A percentile compares a stretch with the other conserved stretches of the same genome.
phyloP scores from a whole-genome alignment of 2,113 vertebrate species.

The Stictonetta naevosa region DNA sequence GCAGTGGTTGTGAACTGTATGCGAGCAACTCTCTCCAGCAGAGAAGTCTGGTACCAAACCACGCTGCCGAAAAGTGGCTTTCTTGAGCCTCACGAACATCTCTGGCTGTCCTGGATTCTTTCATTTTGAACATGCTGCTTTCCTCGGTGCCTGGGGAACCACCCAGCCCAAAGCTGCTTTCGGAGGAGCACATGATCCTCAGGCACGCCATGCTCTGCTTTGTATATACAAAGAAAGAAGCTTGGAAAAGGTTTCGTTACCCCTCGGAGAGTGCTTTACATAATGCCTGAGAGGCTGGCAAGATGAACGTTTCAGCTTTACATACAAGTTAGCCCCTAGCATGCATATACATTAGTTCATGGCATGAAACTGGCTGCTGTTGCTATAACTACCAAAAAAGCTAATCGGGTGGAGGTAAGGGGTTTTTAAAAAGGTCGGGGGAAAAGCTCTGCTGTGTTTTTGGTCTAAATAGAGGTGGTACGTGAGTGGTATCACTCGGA shows the following conservation, averaged over 20 bases:
- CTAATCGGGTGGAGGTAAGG: background rate
- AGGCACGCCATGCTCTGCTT: background rate
- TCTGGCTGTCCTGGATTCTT: slow-evolving; percentile 2
- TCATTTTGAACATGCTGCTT: background rate
- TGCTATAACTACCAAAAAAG: background rate
- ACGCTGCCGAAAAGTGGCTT: background rate
- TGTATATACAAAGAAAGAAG: background rate
- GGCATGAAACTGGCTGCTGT: background rate
- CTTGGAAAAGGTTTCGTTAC: background rate
- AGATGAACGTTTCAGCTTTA: background rate
- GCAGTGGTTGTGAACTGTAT: background rate
- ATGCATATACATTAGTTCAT: background rate
- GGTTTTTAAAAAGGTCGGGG: background rate
- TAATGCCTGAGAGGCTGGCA: background rate
- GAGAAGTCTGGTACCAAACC: background rate
- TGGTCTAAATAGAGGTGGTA: background rate
- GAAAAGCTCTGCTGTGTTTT: background rate
- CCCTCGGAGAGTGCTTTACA: background rate
- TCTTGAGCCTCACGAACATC: accelerated
- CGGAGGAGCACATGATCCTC: background rate
- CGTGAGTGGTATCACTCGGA: background rate
- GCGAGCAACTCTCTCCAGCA: background rate
- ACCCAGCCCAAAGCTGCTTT: background rate
- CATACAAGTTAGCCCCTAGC: background rate
- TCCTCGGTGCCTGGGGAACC: background rate